These are phyloP conservation scores for Coracopsis vasa DNA, from an alignment of 2,113 vertebrate genomes.

Conservation along the genomic window DNA sequence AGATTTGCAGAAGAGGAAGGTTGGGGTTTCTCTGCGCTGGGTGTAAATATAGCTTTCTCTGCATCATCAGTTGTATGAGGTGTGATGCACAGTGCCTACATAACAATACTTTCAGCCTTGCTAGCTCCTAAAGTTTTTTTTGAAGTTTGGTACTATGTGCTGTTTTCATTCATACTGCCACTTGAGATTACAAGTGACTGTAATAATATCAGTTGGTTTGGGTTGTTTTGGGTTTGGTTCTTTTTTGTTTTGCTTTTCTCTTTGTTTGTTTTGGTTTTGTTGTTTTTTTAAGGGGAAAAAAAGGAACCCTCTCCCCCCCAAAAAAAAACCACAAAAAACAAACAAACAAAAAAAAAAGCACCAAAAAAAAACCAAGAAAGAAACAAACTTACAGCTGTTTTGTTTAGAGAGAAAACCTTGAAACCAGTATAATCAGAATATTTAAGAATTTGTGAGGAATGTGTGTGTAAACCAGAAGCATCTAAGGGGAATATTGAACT, in stretches of 20 bases:
- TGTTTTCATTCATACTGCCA: neutral
- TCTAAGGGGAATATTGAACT: neutral
- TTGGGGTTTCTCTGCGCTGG: neutral
- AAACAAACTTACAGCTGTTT: neutral
- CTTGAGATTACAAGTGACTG: neutral
- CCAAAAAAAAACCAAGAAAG: neutral
- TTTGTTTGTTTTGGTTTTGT: neutral
- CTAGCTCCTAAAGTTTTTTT: neutral
- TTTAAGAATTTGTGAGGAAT: neutral
- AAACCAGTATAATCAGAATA: neutral
- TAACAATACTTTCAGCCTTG: neutral
- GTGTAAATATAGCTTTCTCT: neutral
- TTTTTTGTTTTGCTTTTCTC: neutral
- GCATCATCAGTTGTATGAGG: fast-evolving
- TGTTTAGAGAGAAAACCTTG: neutral
- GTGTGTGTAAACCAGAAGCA: neutral
- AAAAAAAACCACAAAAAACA: fast-evolving
- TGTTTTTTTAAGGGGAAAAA: no score
- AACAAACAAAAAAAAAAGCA: no score
- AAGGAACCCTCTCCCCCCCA: fast-evolving
- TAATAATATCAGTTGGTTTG: neutral
- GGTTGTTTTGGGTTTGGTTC: neutral
- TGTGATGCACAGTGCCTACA: neutral
- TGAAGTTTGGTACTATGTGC: neutral
- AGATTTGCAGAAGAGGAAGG: neutral